Evolutionary conservation across 2,797 vertebrate genomes (phyloP).

Genomic region (Ataeniobius toweri): DNA sequence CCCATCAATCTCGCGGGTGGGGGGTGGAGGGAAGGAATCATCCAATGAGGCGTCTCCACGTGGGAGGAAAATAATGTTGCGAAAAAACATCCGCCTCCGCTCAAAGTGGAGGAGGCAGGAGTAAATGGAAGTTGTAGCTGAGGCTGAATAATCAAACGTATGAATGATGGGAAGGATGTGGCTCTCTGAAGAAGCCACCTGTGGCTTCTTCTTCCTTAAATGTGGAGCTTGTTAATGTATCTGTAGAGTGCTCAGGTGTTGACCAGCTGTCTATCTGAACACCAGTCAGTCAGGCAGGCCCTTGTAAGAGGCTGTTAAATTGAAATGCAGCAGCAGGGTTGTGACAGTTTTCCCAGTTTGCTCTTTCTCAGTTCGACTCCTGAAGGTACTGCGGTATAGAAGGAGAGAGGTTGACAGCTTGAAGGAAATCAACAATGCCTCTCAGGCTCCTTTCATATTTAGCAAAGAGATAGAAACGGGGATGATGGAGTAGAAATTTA

Average conservation of each 20-base stretch:
- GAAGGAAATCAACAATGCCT: slow-evolving; percentile 37
- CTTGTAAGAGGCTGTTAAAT: slow-evolving; percentile 25
- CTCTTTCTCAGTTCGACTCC: slow-evolving; percentile 29
- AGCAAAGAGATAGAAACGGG: slow-evolving; percentile 16
- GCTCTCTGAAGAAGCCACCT: slow-evolving; percentile 10
- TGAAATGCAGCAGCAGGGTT: slow-evolving; percentile 58
- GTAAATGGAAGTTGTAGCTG: slow-evolving; percentile 33
- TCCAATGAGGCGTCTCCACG: slow-evolving; percentile 47
- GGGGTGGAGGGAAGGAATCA: slow-evolving; percentile 42
- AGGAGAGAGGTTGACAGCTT: slow-evolving; percentile 42
- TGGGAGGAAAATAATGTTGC: slow-evolving; percentile 4
- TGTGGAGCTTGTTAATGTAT: not conserved
- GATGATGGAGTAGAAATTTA: slow-evolving; percentile 24
- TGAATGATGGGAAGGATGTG: slow-evolving; percentile 15
- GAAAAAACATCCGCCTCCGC: slow-evolving; percentile 9
- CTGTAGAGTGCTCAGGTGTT: slow-evolving; percentile 26
- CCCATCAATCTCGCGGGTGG: slow-evolving; percentile 62
- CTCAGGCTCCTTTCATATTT: slow-evolving; percentile 15
- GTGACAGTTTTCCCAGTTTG: slow-evolving; percentile 57
- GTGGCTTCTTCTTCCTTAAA: not conserved
- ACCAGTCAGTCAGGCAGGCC: not conserved
- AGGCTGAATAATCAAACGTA: slow-evolving; percentile 33
- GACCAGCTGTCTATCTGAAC: slow-evolving; percentile 41
- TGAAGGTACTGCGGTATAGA: slow-evolving; percentile 41
- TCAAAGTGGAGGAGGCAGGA: slow-evolving; percentile 29